These are phyloP conservation scores for Sus scrofa DNA, from an alignment of 2,113 vertebrate species.

Conservation along the genomic window DNA sequence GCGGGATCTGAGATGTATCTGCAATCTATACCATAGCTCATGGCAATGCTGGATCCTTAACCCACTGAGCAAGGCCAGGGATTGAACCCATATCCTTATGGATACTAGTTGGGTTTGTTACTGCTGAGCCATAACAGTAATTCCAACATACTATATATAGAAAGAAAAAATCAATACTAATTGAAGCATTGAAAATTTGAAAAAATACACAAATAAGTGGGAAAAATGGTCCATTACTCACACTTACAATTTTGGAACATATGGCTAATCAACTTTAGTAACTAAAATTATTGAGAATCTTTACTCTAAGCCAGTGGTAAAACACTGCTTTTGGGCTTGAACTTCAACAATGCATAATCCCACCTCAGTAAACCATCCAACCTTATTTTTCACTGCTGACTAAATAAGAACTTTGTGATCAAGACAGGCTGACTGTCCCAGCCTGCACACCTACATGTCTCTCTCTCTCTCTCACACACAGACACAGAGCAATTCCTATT, in stretches of 20 bases:
- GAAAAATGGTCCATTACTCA: neutral
- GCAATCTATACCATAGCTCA: no score
- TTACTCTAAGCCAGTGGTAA: neutral
- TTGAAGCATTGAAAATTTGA: neutral
- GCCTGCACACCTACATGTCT: fast-evolving
- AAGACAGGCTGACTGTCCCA: neutral
- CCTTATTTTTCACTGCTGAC: neutral
- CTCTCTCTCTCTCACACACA: neutral
- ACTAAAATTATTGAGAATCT: neutral
- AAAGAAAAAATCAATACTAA: neutral
- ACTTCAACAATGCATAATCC: neutral
- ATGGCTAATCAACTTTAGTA: constrained; percentile 12
- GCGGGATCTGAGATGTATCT: no score
- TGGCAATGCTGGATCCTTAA: no score
- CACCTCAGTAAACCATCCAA: neutral
- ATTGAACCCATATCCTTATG: no score
- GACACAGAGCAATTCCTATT: neutral
- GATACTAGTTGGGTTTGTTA: no score
- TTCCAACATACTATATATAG: neutral
- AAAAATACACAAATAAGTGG: constrained; percentile 14
- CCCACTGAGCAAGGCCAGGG: no score
- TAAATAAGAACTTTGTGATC: neutral
- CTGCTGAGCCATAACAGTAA: no score
- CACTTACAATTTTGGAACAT: neutral
- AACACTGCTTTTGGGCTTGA: neutral